Conservation (phyloP, 1,140 invertebrate genomes). For the Cyclina sinensis region DNA sequence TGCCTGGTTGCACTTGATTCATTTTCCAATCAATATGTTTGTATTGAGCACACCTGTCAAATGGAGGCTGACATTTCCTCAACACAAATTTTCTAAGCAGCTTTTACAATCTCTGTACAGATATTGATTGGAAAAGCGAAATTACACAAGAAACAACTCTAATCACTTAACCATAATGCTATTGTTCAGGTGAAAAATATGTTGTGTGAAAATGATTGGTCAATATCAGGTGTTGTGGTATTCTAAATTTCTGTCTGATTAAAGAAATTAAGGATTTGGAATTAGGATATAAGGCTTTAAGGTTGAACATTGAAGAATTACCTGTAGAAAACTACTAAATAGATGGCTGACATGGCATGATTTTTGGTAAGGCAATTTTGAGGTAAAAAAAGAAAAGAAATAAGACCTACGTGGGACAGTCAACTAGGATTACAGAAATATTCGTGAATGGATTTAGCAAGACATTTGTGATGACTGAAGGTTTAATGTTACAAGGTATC, state of each 20-base stretch:
- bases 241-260: neutral
- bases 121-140: slow-evolving; percentile 3
- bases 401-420: neutral
- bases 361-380: too few relatives aligned
- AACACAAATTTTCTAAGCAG: slow-evolving; percentile 8
- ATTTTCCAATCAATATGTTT: neutral
- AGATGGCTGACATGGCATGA: too few relatives aligned
- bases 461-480: neutral
- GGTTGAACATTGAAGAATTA: neutral
- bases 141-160: neutral
- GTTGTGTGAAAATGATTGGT: neutral
- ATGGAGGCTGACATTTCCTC: neutral
- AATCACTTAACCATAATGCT: neutral
- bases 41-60: slow-evolving; percentile 17
- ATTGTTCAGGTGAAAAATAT: slow-evolving; percentile 10
- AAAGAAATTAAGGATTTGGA: neutral
- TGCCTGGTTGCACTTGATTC: neutral
- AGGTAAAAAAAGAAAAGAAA: too few relatives aligned
- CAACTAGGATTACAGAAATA: neutral
- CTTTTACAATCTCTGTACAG: neutral
- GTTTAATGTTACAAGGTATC: slow-evolving; percentile 16
- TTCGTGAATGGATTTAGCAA: neutral
- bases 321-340: too few relatives aligned
- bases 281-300: slow-evolving; percentile 10
- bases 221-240: neutral